Evolutionary conservation across 2,113 vertebrate species (phyloP).

Genomic region (Triplophysa dalaica): DNA sequence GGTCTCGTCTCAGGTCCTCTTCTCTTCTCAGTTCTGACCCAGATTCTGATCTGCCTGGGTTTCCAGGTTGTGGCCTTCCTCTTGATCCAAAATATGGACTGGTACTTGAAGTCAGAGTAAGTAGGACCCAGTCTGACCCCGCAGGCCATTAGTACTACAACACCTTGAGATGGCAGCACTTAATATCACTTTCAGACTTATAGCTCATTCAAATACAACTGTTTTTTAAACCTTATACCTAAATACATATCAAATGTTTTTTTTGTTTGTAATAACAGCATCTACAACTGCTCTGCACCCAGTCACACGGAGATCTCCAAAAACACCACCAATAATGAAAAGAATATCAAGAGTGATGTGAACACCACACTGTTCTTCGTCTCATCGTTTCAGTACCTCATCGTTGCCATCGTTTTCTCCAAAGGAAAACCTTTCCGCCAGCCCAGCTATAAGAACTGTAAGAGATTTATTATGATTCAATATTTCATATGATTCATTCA

Average conservation of each 20-base stretch:
- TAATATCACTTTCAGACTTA: neutral
- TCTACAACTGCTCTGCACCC: slow-evolving; percentile 71
- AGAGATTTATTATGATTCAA: slow-evolving; percentile 53
- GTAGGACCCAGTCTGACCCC: slow-evolving; percentile 54
- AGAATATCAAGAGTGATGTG: slow-evolving; percentile 89
- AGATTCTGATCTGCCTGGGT: slow-evolving; percentile 89
- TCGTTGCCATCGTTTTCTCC: slow-evolving; percentile 93
- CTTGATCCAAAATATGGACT: slow-evolving; percentile 83
- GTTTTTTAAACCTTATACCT: neutral
- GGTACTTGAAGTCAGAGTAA: slow-evolving; percentile 87
- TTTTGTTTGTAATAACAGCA: slow-evolving; percentile 68
- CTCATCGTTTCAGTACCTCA: slow-evolving; percentile 97
- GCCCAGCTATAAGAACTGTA: slow-evolving; percentile 96
- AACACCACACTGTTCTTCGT: slow-evolving; percentile 97
- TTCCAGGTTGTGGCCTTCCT: slow-evolving; percentile 89
- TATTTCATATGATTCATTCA: neutral
- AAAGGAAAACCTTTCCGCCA: slow-evolving; percentile 98
- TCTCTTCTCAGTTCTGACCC: slow-evolving; percentile 90
- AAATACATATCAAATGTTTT: neutral
- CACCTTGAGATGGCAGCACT: neutral
- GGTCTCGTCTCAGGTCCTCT: slow-evolving; percentile 92
- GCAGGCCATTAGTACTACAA: too few relatives aligned
- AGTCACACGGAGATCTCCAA: slow-evolving; percentile 74
- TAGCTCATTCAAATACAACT: too few relatives aligned
- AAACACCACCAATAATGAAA: slow-evolving; percentile 78